Evolutionary conservation across 2,797 vertebrate genomes (phyloP), one percentile per base, ranked within the genome.

Genomic region (Arremon aurantiirostris): DNA sequence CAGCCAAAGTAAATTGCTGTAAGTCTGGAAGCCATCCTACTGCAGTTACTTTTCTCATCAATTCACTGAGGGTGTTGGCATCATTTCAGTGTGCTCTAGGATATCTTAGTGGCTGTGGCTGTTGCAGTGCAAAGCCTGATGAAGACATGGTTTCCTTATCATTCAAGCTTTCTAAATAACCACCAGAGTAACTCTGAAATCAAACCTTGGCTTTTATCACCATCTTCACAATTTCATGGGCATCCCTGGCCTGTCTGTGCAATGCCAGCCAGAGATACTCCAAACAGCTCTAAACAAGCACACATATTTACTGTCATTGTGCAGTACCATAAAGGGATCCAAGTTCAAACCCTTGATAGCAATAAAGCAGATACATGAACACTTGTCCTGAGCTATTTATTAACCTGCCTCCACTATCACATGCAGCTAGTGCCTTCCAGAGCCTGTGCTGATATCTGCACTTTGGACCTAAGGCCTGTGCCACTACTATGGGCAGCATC

Each of bases 241-340:
- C 49, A 77, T 77, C 71, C 69, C 68, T 85, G 79, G 64, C 35
- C 28, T 68, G 53, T n/a, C 64, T 68, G 21, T 39, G 15, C 49
- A 55, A 14, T 20, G 44, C 13, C 60, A 80, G 21, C 20, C 56
- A 79, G 37, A 87, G 56, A 27, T 42, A 56, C 11, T 80, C 56
- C 78, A 89, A 94, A 82, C 30, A 82, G 47, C 44, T 70, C 82
- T 85, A 80, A 94, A 92, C 28, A 76, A 85, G 72, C n/a, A 64
- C 22, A 78, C 0, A 1, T 52, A 87, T 85, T 93, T 96, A 57
- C 12, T 80, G 34, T 32, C 44, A 20, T 46, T 30, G 24, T 83
- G n/a, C 60, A 91, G 76, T 68, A 71, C 76, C 46, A 68, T 87
- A 87, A 89, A 94, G 71, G 49, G 68, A 91, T 77, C 28, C 22